Base-by-base conservation (phyloP, 2,888 invertebrate genomes). In the Cataglyphis albicans region DNA sequence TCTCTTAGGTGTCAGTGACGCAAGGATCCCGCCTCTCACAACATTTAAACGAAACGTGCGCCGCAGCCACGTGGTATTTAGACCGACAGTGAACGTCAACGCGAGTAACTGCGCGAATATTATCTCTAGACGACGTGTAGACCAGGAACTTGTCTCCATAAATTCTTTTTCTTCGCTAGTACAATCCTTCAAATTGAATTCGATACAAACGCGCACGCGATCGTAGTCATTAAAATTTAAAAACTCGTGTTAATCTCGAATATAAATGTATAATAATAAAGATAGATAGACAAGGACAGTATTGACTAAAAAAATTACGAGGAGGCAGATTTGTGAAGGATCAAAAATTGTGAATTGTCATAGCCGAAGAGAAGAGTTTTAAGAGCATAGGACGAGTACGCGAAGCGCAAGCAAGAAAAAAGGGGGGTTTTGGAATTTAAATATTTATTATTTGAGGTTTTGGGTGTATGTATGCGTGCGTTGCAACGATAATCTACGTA, bases 401-500 rank as follows among this genome's bases (percentile, higher is more conserved):
- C 12, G 41, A 32, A 32, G 32, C 12, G 41, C 12, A 6, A 1
- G 29, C 9, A 15, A 7, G 15, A 7, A 32, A n/a, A 0, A 12
- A 21, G 18, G 29, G 18, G 12, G 44, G 5, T 57, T 63, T 57
- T 85, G 82, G n/a, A 82, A 83, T 88, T 89, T 83, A 82, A 84
- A 90, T 89, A 91, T 88, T 90, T 87, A 88, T 88, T 64, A 74
- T 86, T 86, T 68, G 29, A 18, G 82, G 82, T 21, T 21, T 21
- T 75, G 25, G 18, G 15, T 18, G 48, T n/a, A 59, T 59, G 80
- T 55, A 57, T 59, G 25, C 59, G n/a, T 32, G 67, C 48, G n/a
- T 38, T 61, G 78, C 63, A 38, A 10, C 57, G 63, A n/a, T 48
- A 82, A 83, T 73, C 82, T 57, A 18, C 64, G 9, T 29, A 67